Conservation (phyloP, 2,113 vertebrate species). For the Mesitornis unicolor region DNA sequence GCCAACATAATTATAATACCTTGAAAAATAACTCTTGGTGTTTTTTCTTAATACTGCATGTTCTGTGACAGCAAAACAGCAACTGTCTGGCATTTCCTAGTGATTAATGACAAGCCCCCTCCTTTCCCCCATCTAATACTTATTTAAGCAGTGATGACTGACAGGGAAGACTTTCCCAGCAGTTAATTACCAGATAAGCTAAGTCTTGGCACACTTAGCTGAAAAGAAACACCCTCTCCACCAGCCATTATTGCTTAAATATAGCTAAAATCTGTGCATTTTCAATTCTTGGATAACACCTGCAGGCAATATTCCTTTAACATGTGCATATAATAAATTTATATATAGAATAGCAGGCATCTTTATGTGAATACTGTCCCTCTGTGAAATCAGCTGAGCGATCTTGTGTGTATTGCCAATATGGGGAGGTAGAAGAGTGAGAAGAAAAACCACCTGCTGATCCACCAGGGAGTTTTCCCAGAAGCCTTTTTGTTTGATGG, state of each 20-base stretch:
- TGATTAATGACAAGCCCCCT: background rate
- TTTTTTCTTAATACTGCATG: background rate
- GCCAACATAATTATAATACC: background rate
- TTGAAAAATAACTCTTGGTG: background rate
- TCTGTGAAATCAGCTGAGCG: background rate
- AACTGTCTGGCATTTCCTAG: background rate
- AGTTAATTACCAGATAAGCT: slow-evolving; percentile 7
- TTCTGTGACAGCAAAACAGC: background rate
- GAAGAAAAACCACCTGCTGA: background rate
- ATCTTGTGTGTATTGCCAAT: background rate
- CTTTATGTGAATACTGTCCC: background rate
- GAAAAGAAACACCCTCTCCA: background rate
- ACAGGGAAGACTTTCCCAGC: background rate
- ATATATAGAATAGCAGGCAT: background rate
- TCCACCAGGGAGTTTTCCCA: background rate
- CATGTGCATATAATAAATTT: background rate
- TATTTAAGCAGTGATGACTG: background rate
- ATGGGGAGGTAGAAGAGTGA: background rate
- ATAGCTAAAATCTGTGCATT: background rate
- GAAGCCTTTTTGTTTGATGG: background rate
- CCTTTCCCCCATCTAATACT: background rate
- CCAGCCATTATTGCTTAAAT: background rate
- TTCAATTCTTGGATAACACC: background rate
- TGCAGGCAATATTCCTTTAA: background rate
- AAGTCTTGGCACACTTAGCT: background rate